Base-by-base conservation (phyloP, 2,113 vertebrate genomes). In the Mola mola region DNA sequence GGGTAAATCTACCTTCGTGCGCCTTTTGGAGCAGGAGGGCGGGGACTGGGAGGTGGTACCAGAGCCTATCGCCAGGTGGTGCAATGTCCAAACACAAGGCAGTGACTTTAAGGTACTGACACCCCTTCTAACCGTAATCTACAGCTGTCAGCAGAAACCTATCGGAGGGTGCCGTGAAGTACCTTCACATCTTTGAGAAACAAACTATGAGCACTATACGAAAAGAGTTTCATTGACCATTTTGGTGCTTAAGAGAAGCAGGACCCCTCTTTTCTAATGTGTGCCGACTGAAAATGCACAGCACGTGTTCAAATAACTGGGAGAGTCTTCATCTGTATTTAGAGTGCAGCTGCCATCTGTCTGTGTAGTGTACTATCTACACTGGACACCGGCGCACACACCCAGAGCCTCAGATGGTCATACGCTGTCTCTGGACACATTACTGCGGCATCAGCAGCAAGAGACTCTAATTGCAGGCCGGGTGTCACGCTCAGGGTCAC, bases 51-150 rank as follows among this genome's bases (percentile, higher is more conserved):
- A 96, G 11, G 94, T 98, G 13, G 95, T 98, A 68, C 94, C 93
- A 0, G 96, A 99, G 65, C 96, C 96, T 0, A 85, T 99, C 81
- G 96, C 94, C 69, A 94, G 94, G 8, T 98, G 97, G 97, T 98
- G 96, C 94, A 96, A 95, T 20, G 92, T 98, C 13, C 94, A 96
- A 66, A 93, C 83, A 53, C 72, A 85, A 10, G 81, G 88, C 46
- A 78, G 82, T 4, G 93, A 96, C 1, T 92, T 87, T 63, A 90
- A 98, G 97, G 96, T 46, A 46, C 13, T n/a, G n/a, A n/a, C n/a
- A n/a, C n/a, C n/a, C n/a, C n/a, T n/a, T n/a, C n/a, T n/a, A n/a
- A n/a, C n/a, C n/a, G n/a, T n/a, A n/a, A n/a, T n/a, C n/a, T n/a
- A n/a, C n/a, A n/a, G n/a, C n/a, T n/a, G n/a, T n/a, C n/a, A n/a